Percentiles rank a stretch among this genome's conserved stretches.
Conservation (phyloP, 2,113 vertebrate species). For the Lepidothrix coronata region DNA sequence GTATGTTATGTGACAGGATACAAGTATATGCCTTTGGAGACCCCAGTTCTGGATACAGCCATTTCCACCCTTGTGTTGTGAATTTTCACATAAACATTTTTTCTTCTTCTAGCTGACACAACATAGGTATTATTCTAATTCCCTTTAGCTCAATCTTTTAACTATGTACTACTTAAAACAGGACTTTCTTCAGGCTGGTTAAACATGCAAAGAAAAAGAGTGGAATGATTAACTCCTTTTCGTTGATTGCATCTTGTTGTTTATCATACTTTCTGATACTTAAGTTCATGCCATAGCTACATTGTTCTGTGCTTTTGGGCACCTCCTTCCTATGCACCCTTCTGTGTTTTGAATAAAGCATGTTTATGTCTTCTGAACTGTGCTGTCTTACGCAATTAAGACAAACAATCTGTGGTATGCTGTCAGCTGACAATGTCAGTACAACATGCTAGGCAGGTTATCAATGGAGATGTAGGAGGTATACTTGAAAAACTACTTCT, state of each 20-base stretch:
- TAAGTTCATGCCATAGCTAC: background rate
- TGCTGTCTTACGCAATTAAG: conserved; percentile 12
- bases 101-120: background rate
- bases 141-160: background rate
- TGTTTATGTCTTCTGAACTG: background rate
- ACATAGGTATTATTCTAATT: background rate
- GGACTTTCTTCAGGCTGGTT: background rate
- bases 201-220: background rate
- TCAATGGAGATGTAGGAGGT: background rate
- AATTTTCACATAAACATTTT: background rate
- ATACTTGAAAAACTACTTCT: background rate
- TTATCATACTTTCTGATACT: background rate
- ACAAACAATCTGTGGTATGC: conserved; percentile 33
- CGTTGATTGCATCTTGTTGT: background rate
- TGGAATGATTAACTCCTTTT: background rate
- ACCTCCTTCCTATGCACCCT: background rate
- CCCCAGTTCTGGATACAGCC: background rate
- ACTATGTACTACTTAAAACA: background rate
- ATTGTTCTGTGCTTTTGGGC: background rate
- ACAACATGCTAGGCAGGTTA: conserved; percentile 12
- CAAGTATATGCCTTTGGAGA: background rate
- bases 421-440: conserved; percentile 30
- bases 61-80: background rate
- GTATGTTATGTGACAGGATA: background rate
- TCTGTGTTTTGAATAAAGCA: conserved; percentile 11